Percentiles rank a stretch among this genome's conserved stretches.
These are phyloP conservation scores for Sebastiscus tertius DNA, from an alignment of 2,797 vertebrate species.

Conservation along the genomic window DNA sequence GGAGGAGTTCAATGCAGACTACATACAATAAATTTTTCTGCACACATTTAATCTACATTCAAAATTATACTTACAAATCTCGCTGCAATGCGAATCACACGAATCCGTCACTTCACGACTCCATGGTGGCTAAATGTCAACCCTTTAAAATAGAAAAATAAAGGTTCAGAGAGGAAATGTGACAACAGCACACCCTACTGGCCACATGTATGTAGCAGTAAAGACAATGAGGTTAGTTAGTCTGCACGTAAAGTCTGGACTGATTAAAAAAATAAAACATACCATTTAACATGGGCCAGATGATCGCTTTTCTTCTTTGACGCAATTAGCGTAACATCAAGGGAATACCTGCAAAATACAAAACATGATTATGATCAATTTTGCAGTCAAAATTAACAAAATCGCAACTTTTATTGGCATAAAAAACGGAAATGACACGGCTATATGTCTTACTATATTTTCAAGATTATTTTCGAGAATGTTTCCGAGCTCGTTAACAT, in stretches of 20 bases:
- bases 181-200: constrained; percentile 76
- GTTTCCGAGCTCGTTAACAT: constrained; percentile 29
- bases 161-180: constrained; percentile 25
- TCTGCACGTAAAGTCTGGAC: background rate
- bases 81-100: background rate
- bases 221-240: background rate
- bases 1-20: background rate
- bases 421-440: background rate
- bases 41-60: background rate
- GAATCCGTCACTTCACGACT: constrained; percentile 16
- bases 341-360: constrained; percentile 56
- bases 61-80: constrained; percentile 73
- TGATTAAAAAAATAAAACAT: constrained; percentile 41
- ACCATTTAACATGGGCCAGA: constrained; percentile 61
- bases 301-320: constrained; percentile 18
- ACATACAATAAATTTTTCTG: background rate
- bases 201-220: constrained; percentile 25
- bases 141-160: constrained; percentile 67
- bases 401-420: background rate
- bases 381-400: background rate
- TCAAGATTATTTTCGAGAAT: background rate
- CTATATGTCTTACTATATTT: background rate
- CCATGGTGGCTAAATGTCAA: constrained; percentile 17
- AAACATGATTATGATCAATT: constrained; percentile 32
- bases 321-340: constrained; percentile 7